phyloP scores from a whole-genome alignment of 2,888 invertebrate species.

The Acrobasis consociella region DNA sequence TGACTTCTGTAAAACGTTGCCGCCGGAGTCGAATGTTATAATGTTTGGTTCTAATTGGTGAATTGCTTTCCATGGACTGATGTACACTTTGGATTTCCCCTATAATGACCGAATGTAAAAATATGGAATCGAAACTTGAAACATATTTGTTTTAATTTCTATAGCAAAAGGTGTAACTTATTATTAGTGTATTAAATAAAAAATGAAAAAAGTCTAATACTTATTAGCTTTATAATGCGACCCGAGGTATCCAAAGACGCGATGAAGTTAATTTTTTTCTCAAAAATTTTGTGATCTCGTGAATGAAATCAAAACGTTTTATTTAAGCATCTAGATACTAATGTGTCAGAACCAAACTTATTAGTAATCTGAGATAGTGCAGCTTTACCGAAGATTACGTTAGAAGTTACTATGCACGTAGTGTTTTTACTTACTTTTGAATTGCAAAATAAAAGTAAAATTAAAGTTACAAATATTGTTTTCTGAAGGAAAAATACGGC shows the following conservation, averaged over 20 bases:
- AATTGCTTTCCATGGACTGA: constrained; percentile 57
- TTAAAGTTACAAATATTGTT: constrained; percentile 1
- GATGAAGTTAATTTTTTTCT: no score
- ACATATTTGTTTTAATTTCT: not conserved
- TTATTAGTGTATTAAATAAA: not conserved
- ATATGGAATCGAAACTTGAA: not conserved
- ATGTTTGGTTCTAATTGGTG: constrained; percentile 42
- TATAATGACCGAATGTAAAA: constrained; percentile 32
- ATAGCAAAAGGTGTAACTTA: no score
- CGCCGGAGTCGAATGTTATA: constrained; percentile 49
- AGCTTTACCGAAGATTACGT: no score
- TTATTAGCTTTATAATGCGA: no score
- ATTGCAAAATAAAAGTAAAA: constrained; percentile 1
- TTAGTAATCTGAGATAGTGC: no score
- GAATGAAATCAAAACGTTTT: no score
- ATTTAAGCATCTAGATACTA: no score
- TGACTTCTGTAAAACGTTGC: constrained; percentile 38
- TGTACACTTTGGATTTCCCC: constrained; percentile 41
- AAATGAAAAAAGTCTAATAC: no score
- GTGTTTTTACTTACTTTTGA: constrained; percentile 10
- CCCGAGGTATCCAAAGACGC: no score
- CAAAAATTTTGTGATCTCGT: no score
- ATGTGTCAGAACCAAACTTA: no score
- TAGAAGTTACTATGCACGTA: no score
- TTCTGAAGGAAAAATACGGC: not conserved